Evolutionary conservation across 2,888 invertebrate species (phyloP).

Genomic region (Netelia melanura): DNA sequence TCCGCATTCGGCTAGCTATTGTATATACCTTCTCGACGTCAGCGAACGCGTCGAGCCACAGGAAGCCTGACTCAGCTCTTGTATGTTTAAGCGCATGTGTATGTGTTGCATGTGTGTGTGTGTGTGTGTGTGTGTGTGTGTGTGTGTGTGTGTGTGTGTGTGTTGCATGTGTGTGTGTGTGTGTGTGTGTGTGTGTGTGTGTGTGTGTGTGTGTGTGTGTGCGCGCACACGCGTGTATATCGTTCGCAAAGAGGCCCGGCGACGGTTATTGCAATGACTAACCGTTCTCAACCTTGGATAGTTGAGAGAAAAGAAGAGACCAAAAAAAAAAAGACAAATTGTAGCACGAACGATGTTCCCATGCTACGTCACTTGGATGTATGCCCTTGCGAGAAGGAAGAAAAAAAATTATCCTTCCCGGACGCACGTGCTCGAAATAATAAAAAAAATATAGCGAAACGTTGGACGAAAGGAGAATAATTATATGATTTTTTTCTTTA

Average conservation of each 20-base stretch:
- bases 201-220: too few species aligned
- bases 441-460: neutral
- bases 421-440: slow-evolving; percentile 39
- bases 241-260: slow-evolving; percentile 28
- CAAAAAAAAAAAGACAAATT: slow-evolving; percentile 20
- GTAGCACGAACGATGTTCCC: slow-evolving; percentile 37
- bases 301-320: neutral
- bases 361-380: slow-evolving; percentile 33
- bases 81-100: neutral
- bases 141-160: neutral
- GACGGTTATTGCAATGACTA: slow-evolving; percentile 66
- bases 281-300: slow-evolving; percentile 60
- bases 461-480: neutral
- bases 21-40: slow-evolving; percentile 35
- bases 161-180: neutral
- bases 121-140: neutral
- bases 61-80: slow-evolving; percentile 57
- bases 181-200: neutral
- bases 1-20: slow-evolving; percentile 49
- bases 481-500: too few species aligned
- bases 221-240: neutral
- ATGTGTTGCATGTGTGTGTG: neutral
- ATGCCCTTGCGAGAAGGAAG: slow-evolving; percentile 32
- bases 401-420: slow-evolving; percentile 9
- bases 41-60: slow-evolving; percentile 32